Percentiles rank a stretch among this genome's conserved stretches.
These are phyloP conservation scores for Aleiodes leptofemur DNA, from an alignment of 2,888 invertebrate genomes.

Conservation along the genomic window DNA sequence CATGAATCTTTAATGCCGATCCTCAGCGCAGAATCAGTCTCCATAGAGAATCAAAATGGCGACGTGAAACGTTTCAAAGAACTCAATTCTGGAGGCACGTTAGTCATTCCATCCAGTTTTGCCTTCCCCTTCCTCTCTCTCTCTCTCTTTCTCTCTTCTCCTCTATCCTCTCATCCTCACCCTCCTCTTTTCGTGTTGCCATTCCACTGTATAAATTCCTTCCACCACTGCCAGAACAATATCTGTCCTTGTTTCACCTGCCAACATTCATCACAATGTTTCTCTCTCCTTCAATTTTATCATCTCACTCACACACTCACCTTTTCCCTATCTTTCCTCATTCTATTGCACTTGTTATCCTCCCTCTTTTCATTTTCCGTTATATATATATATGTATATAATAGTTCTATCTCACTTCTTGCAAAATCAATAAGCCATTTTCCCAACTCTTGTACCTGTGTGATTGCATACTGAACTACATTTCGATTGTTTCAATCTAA, in stretches of 20 bases:
- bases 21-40: conserved; percentile 52
- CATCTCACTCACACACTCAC: conserved; percentile 7
- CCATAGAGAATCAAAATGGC: conserved; percentile 53
- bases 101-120: conserved; percentile 55
- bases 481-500: conserved; percentile 19
- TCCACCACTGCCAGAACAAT: conserved; percentile 6
- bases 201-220: conserved; percentile 18
- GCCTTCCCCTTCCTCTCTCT: conserved; percentile 44
- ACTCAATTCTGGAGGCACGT: conserved; percentile 55
- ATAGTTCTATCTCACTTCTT: conserved; percentile 53
- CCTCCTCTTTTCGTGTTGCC: conserved; percentile 1
- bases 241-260: conserved; percentile 9
- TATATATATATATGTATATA: background rate
- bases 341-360: conserved; percentile 40
- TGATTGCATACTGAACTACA: conserved; percentile 37
- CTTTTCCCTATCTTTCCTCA: conserved; percentile 44
- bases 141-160: conserved; percentile 39
- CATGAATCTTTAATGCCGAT: conserved; percentile 35
- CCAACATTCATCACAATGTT: conserved; percentile 37
- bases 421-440: conserved; percentile 62
- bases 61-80: conserved; percentile 54
- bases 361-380: conserved; percentile 39
- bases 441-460: conserved; percentile 47
- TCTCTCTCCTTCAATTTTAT: conserved; percentile 13
- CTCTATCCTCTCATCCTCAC: conserved; percentile 12